A percentile compares a stretch with the other conserved stretches of the same genome.
These are phyloP conservation scores for Entomobrya proxima DNA, from an alignment of 2,888 invertebrate species.

Conservation along the genomic window DNA sequence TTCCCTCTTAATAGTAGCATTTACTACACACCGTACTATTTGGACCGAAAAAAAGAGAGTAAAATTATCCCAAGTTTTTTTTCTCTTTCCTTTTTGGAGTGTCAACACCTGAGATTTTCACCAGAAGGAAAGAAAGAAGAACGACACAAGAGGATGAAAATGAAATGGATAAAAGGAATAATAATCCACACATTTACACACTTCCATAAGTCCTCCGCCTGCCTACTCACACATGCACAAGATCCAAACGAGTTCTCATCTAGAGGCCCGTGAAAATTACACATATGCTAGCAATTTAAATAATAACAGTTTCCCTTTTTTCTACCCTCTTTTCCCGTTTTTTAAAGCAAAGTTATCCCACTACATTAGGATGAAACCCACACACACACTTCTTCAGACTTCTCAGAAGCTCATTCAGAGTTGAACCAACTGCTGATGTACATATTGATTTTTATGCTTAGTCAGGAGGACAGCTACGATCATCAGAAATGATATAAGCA, in stretches of 20 bases:
- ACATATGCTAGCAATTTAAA: constrained; percentile 65
- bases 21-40: no score
- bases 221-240: background rate
- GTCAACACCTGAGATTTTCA: constrained; percentile 65
- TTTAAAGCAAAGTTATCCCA: constrained; percentile 20
- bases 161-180: constrained; percentile 22
- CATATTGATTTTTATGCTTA: constrained; percentile 45
- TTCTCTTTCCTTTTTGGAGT: constrained; percentile 5
- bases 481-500: background rate
- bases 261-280: constrained; percentile 55
- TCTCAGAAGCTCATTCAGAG: no score
- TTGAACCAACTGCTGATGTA: constrained; percentile 27
- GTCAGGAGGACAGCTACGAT: background rate
- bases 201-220: background rate
- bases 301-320: constrained; percentile 59
- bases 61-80: constrained; percentile 10
- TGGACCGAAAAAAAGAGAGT: constrained; percentile 9
- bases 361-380: constrained; percentile 14
- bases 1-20: constrained; percentile 9
- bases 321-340: constrained; percentile 12
- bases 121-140: background rate
- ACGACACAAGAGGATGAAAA: constrained; percentile 9
- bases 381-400: background rate
- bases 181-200: background rate
- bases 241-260: constrained; percentile 42